Evolutionary conservation across 2,113 vertebrate species (phyloP).

Genomic region (Grallaria varia): DNA sequence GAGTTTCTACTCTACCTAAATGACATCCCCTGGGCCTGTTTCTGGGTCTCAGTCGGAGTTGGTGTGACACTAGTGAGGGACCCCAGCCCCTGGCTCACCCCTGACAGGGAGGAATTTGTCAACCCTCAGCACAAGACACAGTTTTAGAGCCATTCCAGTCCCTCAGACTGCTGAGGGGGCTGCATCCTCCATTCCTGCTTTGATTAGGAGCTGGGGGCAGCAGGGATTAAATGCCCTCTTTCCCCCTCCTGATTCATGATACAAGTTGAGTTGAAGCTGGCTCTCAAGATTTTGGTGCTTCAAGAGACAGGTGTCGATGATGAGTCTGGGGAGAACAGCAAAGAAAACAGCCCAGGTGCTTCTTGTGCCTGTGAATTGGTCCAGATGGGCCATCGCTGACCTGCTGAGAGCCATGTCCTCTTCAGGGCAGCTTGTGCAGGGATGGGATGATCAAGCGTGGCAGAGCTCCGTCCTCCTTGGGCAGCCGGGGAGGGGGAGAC

Average conservation of each 20-base stretch:
- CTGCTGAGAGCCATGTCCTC: background rate
- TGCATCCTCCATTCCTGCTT: background rate
- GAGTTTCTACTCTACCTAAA: background rate
- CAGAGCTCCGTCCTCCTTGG: background rate
- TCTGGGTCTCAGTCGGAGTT: background rate
- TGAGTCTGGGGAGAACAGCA: background rate
- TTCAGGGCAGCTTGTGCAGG: background rate
- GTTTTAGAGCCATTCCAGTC: background rate
- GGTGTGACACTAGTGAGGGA: background rate
- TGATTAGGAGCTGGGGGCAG: background rate
- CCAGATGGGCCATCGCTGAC: background rate
- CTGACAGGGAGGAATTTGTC: background rate
- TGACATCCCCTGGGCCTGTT: background rate
- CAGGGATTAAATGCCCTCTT: background rate
- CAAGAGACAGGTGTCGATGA: background rate
- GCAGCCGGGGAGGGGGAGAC: background rate
- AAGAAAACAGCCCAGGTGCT: background rate
- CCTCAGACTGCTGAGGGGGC: background rate
- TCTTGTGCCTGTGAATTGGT: background rate
- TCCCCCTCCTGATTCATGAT: accelerated
- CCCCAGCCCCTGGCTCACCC: background rate
- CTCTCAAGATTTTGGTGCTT: background rate
- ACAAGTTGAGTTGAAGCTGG: background rate
- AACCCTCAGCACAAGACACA: background rate
- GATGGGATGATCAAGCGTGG: background rate